Base-by-base conservation (phyloP, 2,888 invertebrate species). In the Notodonta ziczac region DNA sequence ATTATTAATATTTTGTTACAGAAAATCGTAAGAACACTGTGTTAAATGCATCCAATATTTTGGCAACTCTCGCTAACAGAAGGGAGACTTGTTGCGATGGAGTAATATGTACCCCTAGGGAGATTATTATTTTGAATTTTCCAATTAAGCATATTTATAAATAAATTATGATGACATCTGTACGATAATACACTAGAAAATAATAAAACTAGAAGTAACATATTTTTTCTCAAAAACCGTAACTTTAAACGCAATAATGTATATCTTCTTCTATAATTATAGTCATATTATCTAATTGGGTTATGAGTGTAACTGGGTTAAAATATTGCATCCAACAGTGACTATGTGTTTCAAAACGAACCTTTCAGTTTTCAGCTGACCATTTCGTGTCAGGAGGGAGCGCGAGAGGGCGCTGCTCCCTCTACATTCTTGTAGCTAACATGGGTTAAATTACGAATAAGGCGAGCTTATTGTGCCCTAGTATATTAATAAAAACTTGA, bases 291-390 rank as follows among this genome's bases (percentile, higher is more conserved):
- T 46, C n/a, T 46, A 5, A 46, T 46, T 46, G 10, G n/a, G 46
- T 51, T 4, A 35, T 52, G 10, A 52, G 12, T 3, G 52, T 24
- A 52, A 52, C 52, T 24, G 7, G 32, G 10, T 52, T 52, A 65
- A 62, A 65, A 60, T 59, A 70, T 50, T 74, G 65, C 58, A 58
- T 24, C 5, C 52, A 63, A 46, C 69, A 63, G 63, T 66, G 61
- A 51, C 55, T n/a, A 60, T 56, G 62, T 59, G 65, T 46, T 65
- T 70, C 65, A 67, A 67, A 64, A 57, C 62, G 78, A 84, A 83
- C 80, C 82, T 81, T 86, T 80, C 81, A 83, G 86, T 66, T 81
- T 85, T 83, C 84, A 83, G 84, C 61, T 60, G 77, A 70, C 78
- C 65, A 79, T 75, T 73, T 85, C 67, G 83, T 86, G 66, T 74